Percentiles rank a stretch among this genome's conserved stretches.
Conservation (phyloP, 2,113 vertebrate species). For the Lagenorhynchus albirostris region DNA sequence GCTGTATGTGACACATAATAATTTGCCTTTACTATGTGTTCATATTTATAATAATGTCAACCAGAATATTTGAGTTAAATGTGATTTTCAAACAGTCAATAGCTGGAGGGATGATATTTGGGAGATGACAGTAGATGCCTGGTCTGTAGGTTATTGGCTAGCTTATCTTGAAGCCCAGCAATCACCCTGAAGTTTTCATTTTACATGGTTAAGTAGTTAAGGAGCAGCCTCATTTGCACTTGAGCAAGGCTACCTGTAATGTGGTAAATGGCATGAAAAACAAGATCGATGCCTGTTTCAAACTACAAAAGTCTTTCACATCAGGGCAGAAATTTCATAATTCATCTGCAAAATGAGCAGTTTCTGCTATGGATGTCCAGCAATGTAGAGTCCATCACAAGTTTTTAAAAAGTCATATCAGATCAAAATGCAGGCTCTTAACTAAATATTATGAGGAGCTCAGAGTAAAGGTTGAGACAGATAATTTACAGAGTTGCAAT, state of each 20-base stretch:
- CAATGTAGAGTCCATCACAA: background rate
- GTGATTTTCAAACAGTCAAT: background rate
- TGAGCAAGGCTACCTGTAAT: background rate
- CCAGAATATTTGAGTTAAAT: background rate
- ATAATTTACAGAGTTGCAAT: background rate
- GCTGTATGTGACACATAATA: background rate
- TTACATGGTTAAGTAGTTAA: background rate
- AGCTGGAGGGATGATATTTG: background rate
- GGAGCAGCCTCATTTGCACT: background rate
- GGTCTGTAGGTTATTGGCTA: background rate
- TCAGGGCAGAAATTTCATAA: background rate
- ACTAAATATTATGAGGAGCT: background rate
- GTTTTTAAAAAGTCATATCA: background rate
- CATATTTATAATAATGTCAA: background rate
- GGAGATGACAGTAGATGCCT: background rate
- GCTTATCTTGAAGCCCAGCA: background rate
- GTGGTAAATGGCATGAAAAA: background rate
- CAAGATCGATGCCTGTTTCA: background rate
- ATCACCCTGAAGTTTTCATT: background rate
- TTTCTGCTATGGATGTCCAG: background rate
- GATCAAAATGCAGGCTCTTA: background rate
- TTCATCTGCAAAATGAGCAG: background rate
- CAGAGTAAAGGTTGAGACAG: background rate
- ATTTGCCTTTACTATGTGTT: background rate
- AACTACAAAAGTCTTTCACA: background rate